A percentile compares a stretch with the other conserved stretches of the same genome.
phyloP scores from a whole-genome alignment of 2,797 vertebrate genomes.

The Chrosomus eos region DNA sequence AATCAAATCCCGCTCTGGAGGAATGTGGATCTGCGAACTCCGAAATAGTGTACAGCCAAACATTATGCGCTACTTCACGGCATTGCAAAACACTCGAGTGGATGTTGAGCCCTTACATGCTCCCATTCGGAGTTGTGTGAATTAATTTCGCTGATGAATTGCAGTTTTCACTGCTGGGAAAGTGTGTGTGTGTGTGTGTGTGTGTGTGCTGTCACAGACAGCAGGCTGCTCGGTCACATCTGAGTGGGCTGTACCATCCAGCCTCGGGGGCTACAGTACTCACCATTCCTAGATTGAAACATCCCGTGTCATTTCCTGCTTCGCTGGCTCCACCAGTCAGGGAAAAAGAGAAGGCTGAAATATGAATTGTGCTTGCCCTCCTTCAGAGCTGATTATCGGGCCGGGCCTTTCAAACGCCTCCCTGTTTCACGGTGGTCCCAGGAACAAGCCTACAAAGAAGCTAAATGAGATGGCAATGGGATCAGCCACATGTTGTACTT shows the following conservation, averaged over 20 bases:
- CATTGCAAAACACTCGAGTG: conserved; percentile 46
- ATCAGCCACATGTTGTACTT: conserved; percentile 88
- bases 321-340: conserved; percentile 84
- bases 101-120: conserved; percentile 32
- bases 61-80: conserved; percentile 33
- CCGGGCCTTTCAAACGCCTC: conserved; percentile 83
- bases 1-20: conserved; percentile 36
- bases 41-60: conserved; percentile 14
- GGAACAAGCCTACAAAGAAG: conserved; percentile 85
- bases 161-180: conserved; percentile 46
- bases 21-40: conserved; percentile 1
- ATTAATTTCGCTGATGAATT: conserved; percentile 52
- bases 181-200: conserved; percentile 32
- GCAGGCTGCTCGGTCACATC: conserved; percentile 74
- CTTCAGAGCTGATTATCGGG: conserved; percentile 86
- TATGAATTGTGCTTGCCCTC: conserved; percentile 91
- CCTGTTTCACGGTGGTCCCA: conserved; percentile 95
- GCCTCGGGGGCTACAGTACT: conserved; percentile 82
- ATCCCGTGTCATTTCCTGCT: conserved; percentile 93
- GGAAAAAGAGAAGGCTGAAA: conserved; percentile 75
- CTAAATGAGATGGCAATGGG: conserved; percentile 82
- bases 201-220: conserved; percentile 59
- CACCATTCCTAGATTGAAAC: conserved; percentile 94
- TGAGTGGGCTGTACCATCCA: conserved; percentile 76
- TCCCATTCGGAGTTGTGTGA: conserved; percentile 35